Base-by-base conservation (phyloP, 1,140 invertebrate species). In the Brachionus paranguensis region DNA sequence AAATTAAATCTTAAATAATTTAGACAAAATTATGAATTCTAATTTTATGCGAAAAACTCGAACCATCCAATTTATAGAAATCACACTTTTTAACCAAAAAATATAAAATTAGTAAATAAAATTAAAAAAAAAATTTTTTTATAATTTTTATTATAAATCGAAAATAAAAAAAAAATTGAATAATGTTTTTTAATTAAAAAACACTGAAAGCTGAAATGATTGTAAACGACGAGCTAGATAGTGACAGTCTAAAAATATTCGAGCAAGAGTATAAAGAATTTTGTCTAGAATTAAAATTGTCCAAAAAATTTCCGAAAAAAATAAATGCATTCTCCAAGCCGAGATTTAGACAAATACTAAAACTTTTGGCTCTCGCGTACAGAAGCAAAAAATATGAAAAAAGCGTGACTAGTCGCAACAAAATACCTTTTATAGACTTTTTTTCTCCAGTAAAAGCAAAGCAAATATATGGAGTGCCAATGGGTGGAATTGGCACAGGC, bases 401-500 rank as follows among this genome's bases (percentile, higher is more conserved):
- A 20, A 20, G 20, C 8, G n/a, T 60, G 0, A 20, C 53, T 0
- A 20, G 17, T 60, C 53, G 8, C n/a, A 60, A 60, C 5, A 60
- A 60, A 24, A 60, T 60, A 81, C 53, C 53, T 11, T 24, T 47
- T 6, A 83, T 83, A n/a, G 64, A 83, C 20, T 83, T 83, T 83
- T 68, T 83, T 70, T 20, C 37, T 12, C 81, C 81, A 24, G 37
- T 83, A n/a, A 43, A 68, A 50, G 29, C 33, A 29, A 68, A 83
- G 11, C 81, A 83, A 72, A 83, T 83, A 8, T 83, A 83, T 27
- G 81, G 81, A n/a, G 60, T 70, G 11, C 41, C 43, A 20, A 64
- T 50, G 6, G 95, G 95, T 79, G 95, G 95, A 37, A 94, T 97
- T 86, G 95, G 95, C 14, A 92, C 92, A 86, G 96, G 95, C 1